Evolutionary conservation across 2,797 vertebrate genomes (phyloP).

Genomic region (Glyptemys insculpta): DNA sequence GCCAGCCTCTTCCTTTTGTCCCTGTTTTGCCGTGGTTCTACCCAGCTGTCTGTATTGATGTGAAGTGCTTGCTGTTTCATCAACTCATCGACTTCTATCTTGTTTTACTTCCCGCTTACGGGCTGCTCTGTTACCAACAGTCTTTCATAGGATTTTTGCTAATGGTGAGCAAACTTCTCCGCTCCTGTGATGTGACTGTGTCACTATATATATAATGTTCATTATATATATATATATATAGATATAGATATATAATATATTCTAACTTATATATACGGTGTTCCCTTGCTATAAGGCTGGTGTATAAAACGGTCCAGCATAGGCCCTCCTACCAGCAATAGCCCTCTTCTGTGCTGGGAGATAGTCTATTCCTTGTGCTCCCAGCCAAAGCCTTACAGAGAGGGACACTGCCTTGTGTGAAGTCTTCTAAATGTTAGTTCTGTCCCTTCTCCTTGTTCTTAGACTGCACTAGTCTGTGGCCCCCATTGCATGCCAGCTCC

Average conservation of each 20-base stretch:
- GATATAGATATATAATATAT: not conserved
- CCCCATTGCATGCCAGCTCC: conserved; percentile 65
- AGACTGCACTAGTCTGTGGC: conserved; percentile 32
- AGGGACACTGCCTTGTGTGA: conserved; percentile 65
- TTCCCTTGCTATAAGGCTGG: conserved; percentile 73
- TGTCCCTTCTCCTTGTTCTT: conserved; percentile 15
- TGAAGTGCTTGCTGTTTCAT: conserved; percentile 83
- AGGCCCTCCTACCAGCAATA: conserved; percentile 8
- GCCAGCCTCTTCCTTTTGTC: conserved; percentile 33
- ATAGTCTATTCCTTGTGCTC: not conserved
- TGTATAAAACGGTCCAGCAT: not conserved
- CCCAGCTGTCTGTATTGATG: conserved; percentile 65
- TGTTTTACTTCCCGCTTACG: conserved; percentile 87
- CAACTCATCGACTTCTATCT: conserved; percentile 85
- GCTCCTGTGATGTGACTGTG: conserved; percentile 78
- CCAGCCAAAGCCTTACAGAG: conserved; percentile 62
- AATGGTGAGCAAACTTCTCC: conserved; percentile 86
- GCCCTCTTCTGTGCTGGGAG: not conserved
- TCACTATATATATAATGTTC: conserved; percentile 54
- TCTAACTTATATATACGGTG: not conserved
- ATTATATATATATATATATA: conserved; percentile 2
- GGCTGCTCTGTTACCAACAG: conserved; percentile 88
- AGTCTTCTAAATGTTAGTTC: conserved; percentile 49
- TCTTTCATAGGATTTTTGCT: conserved; percentile 92
- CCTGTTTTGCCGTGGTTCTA: conserved; percentile 61